Percentiles rank a stretch among this genome's conserved stretches.
phyloP scores from a whole-genome alignment of 2,888 invertebrate genomes.

The Neria commutata region DNA sequence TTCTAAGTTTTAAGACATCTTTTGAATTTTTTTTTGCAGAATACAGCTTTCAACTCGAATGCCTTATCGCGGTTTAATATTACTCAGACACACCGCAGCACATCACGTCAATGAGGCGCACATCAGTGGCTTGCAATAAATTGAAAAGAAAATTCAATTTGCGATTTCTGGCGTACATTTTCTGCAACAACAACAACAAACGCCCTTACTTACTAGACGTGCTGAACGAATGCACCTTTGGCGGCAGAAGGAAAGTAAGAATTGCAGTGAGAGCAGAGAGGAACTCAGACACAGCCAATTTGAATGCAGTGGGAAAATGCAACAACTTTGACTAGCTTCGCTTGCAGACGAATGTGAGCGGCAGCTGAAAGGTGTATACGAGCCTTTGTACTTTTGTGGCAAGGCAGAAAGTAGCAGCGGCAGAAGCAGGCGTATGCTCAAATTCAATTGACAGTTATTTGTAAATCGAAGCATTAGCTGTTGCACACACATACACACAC shows the following conservation, averaged over 20 bases:
- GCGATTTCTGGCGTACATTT: slow-evolving; percentile 12
- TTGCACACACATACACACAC: slow-evolving; percentile 23
- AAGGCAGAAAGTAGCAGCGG: neutral
- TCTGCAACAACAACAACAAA: neutral
- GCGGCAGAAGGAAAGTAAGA: neutral
- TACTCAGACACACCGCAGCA: neutral
- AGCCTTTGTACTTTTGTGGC: neutral
- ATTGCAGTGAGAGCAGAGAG: too few relatives aligned
- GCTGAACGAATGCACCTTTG: neutral
- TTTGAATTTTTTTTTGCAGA: too few relatives aligned
- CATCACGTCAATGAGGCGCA: too few relatives aligned
- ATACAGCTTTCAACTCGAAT: too few relatives aligned
- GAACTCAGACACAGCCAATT: too few relatives aligned
- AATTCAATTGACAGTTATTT: slow-evolving; percentile 53
- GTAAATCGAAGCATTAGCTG: slow-evolving; percentile 45
- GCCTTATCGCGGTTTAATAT: neutral
- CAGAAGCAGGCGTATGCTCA: neutral
- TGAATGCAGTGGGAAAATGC: too few relatives aligned
- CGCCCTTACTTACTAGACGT: neutral
- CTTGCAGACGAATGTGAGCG: too few relatives aligned
- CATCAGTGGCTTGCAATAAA: too few relatives aligned
- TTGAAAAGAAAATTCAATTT: slow-evolving; percentile 14
- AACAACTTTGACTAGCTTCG: too few relatives aligned
- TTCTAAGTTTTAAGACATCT: too few relatives aligned
- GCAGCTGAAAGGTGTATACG: too few relatives aligned